phyloP scores from a whole-genome alignment of 2,113 vertebrate genomes.

The Scartelaos histophorus region DNA sequence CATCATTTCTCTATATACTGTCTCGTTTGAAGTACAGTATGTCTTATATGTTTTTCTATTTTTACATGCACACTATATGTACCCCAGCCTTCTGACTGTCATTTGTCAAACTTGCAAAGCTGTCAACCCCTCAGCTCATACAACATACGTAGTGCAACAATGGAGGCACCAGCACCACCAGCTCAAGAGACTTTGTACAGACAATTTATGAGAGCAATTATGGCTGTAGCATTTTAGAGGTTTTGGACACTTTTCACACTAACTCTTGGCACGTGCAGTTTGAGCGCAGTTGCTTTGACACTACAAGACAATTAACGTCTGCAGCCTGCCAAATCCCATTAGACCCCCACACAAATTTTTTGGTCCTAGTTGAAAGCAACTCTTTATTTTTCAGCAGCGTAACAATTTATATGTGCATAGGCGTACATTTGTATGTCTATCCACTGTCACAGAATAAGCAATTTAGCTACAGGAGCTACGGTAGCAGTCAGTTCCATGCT shows the following conservation, averaged over 20 bases:
- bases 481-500: slow-evolving; percentile 45
- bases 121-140: slow-evolving; percentile 39
- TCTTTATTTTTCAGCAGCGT: neutral
- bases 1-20: neutral
- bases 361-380: neutral
- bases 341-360: neutral
- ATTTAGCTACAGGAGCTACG: slow-evolving; percentile 2
- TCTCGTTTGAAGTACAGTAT: neutral
- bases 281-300: neutral
- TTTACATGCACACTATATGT: slow-evolving; percentile 19
- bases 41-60: slow-evolving; percentile 45
- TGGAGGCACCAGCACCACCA: neutral
- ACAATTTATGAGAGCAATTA: neutral
- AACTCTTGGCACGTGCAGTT: neutral
- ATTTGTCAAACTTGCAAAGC: slow-evolving; percentile 21
- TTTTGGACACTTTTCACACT: neutral
- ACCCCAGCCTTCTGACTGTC: slow-evolving; percentile 26
- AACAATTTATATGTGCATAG: neutral
- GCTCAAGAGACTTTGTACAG: neutral
- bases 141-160: slow-evolving; percentile 14
- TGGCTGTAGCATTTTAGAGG: neutral
- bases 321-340: neutral
- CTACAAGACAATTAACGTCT: neutral
- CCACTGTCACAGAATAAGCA: neutral
- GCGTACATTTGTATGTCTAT: neutral